phyloP scores from a whole-genome alignment of 2,888 invertebrate genomes.

The Watsonalla binaria region DNA sequence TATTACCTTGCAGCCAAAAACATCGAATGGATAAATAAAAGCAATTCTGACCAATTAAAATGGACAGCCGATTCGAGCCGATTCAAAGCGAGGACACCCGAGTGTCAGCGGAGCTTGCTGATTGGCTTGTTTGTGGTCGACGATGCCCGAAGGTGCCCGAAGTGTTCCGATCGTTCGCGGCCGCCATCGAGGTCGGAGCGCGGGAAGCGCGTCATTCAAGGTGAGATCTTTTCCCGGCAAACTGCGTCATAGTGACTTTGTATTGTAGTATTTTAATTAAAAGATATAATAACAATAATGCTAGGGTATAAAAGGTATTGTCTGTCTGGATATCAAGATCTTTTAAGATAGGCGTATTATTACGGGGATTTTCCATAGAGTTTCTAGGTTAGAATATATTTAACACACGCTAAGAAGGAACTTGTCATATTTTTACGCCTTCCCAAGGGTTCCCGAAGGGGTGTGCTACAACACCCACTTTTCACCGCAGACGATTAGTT shows the following conservation, averaged over 20 bases:
- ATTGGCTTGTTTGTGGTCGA: slow-evolving; percentile 19
- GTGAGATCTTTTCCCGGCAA: slow-evolving; percentile 71
- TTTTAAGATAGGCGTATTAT: not conserved
- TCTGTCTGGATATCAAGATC: not conserved
- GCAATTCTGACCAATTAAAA: slow-evolving; percentile 48
- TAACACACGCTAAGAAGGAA: no score
- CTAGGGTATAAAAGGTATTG: slow-evolving; percentile 5
- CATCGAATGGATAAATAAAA: slow-evolving; percentile 25
- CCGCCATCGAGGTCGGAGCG: slow-evolving; percentile 68
- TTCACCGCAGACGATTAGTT: no score
- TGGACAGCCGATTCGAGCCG: slow-evolving; percentile 34
- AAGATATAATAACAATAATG: slow-evolving; percentile 28
- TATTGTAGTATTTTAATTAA: slow-evolving; percentile 50
- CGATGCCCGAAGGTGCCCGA: slow-evolving; percentile 33
- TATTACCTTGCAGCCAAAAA: not conserved
- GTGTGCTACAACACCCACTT: no score
- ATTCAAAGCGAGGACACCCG: slow-evolving; percentile 41
- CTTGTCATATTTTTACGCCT: no score
- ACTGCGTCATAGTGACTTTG: slow-evolving; percentile 55
- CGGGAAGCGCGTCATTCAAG: slow-evolving; percentile 72
- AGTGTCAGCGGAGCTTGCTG: slow-evolving; percentile 15
- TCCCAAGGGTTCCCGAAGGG: no score
- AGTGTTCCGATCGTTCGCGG: slow-evolving; percentile 52
- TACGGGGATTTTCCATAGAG: not conserved
- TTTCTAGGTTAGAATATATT: not conserved